phyloP scores from a whole-genome alignment of 2,797 vertebrate genomes.

The Emys orbicularis region DNA sequence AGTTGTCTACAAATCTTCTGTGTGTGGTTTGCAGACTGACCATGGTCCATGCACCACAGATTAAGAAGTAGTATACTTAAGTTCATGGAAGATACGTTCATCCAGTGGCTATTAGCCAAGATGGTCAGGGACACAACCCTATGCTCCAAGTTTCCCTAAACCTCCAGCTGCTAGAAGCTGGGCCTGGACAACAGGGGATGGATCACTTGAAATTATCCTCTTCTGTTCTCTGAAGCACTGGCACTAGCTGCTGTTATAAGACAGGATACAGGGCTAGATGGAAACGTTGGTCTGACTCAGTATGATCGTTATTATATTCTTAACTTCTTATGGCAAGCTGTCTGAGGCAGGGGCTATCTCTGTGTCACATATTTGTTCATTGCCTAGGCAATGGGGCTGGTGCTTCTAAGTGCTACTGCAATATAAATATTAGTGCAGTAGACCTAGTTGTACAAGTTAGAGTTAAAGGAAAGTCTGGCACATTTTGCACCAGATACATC shows the following conservation, averaged over 20 bases:
- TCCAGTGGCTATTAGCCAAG: too few species aligned
- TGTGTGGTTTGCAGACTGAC: background rate
- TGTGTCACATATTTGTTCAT: background rate
- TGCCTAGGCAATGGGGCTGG: background rate
- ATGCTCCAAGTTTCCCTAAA: too few species aligned
- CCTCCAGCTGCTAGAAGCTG: too few species aligned
- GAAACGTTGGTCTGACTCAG: too few species aligned
- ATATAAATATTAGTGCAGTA: background rate
- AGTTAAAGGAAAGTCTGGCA: background rate
- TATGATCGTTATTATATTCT: too few species aligned
- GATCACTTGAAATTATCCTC: too few species aligned
- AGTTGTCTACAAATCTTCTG: background rate
- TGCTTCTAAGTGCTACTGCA: background rate
- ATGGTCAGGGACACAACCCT: too few species aligned
- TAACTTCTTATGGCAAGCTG: background rate
- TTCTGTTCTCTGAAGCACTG: too few species aligned
- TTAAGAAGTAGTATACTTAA: background rate
- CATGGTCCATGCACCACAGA: background rate
- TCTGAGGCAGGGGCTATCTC: background rate
- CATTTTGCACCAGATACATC: background rate
- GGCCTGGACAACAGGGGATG: too few species aligned
- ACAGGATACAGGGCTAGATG: too few species aligned
- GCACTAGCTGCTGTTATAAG: too few species aligned
- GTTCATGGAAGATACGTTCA: too few species aligned
- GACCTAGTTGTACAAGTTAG: background rate